Conservation (phyloP, 2,113 vertebrate genomes). For the Fulmarus glacialis region DNA sequence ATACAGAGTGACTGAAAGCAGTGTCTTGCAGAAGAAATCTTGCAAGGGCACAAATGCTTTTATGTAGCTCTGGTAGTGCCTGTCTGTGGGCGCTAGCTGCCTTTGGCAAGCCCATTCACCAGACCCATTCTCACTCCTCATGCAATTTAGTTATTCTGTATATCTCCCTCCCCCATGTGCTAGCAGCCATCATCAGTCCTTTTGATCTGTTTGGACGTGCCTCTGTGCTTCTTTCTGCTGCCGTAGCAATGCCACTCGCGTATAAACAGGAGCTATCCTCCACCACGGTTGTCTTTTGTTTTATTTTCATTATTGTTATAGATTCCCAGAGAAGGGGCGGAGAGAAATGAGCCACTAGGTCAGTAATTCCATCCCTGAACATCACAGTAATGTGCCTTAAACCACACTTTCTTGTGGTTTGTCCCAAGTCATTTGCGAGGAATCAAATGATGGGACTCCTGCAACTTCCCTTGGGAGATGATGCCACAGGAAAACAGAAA, state of each 20-base stretch:
- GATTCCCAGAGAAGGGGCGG: neutral
- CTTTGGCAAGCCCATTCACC: neutral
- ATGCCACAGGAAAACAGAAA: constrained; percentile 40
- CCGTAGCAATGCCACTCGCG: accelerated
- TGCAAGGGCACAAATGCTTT: neutral
- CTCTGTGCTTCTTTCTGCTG: neutral
- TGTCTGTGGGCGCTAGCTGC: neutral
- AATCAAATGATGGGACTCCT: neutral
- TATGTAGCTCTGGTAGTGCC: neutral
- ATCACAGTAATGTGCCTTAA: constrained; percentile 4
- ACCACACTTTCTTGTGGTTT: neutral
- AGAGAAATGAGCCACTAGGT: neutral
- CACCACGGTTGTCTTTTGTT: accelerated
- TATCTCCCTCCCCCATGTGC: neutral
- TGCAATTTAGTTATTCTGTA: neutral
- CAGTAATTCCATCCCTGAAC: neutral
- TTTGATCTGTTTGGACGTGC: neutral
- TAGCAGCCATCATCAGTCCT: neutral
- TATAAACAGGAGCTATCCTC: neutral
- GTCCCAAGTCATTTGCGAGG: neutral
- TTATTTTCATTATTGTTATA: neutral
- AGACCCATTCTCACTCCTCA: neutral
- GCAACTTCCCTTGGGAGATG: constrained; percentile 1
- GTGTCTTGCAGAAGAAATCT: neutral
- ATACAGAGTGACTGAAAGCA: neutral